A percentile compares a stretch with the other conserved stretches of the same genome.
These are phyloP conservation scores for Ahaetulla prasina DNA, from an alignment of 2,113 vertebrate genomes.

Conservation along the genomic window DNA sequence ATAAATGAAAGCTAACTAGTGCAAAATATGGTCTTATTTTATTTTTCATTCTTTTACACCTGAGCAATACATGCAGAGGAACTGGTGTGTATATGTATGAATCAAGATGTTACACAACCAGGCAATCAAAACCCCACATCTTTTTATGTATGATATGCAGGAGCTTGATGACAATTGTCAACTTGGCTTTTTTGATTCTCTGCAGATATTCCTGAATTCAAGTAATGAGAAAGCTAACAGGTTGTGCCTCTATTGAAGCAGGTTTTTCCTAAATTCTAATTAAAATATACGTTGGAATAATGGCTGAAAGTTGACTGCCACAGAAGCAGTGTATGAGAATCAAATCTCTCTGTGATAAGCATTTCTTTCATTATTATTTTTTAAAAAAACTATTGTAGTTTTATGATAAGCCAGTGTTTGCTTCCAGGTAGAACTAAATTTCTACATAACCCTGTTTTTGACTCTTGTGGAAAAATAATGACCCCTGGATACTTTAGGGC, in stretches of 20 bases:
- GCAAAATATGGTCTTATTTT: background rate
- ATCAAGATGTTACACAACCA: background rate
- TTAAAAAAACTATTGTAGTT: background rate
- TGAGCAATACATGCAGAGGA: background rate
- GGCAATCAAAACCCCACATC: background rate
- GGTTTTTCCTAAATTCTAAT: background rate
- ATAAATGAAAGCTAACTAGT: background rate
- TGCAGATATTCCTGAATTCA: background rate
- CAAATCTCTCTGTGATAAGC: background rate
- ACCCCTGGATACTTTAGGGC: background rate
- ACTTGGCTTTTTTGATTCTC: background rate
- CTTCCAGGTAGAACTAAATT: background rate
- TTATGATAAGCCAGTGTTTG: background rate
- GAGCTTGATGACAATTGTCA: background rate
- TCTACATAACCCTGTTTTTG: background rate
- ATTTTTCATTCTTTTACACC: background rate
- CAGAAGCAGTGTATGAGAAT: background rate
- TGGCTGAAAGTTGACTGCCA: background rate
- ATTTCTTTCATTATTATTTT: background rate
- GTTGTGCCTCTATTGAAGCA: background rate
- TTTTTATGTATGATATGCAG: background rate
- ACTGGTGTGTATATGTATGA: background rate
- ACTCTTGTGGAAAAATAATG: background rate
- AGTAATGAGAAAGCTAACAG: background rate
- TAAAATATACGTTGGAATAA: background rate